phyloP scores from a whole-genome alignment of 2,888 invertebrate species.

The Hemithea aestivaria region DNA sequence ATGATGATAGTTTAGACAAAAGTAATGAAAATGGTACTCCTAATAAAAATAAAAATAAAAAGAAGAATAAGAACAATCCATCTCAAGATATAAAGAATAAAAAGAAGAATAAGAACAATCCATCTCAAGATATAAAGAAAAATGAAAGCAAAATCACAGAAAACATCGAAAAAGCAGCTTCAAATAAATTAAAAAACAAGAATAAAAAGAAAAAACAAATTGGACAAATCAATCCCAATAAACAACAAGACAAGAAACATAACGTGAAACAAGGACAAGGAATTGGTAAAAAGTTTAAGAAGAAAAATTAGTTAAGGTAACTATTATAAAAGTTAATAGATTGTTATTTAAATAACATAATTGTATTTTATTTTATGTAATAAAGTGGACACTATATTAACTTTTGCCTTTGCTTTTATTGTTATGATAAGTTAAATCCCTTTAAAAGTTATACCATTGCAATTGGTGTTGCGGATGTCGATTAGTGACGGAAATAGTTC shows the following conservation, averaged over 20 bases:
- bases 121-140: slow-evolving; percentile 20
- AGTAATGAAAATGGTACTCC: slow-evolving; percentile 22
- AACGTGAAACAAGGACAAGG: slow-evolving; percentile 28
- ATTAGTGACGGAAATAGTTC: too few relatives aligned
- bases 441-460: neutral
- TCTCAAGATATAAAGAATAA: slow-evolving; percentile 31
- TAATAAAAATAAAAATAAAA: slow-evolving; percentile 38
- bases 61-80: slow-evolving; percentile 20
- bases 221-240: slow-evolving; percentile 49
- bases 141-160: slow-evolving; percentile 46
- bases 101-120: slow-evolving; percentile 22
- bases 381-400: slow-evolving; percentile 26
- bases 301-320: slow-evolving; percentile 35
- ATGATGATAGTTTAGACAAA: slow-evolving; percentile 12
- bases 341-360: slow-evolving; percentile 8
- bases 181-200: slow-evolving; percentile 59
- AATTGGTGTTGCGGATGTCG: too few relatives aligned
- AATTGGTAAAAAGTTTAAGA: slow-evolving; percentile 40
- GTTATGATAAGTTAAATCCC: too few relatives aligned
- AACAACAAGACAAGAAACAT: slow-evolving; percentile 21
- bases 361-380: slow-evolving; percentile 25
- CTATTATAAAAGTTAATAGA: slow-evolving; percentile 10
- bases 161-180: slow-evolving; percentile 42
- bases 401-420: too few relatives aligned
- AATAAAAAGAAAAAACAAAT: slow-evolving; percentile 58